Evolutionary conservation across 2,888 invertebrate genomes (phyloP).

Genomic region (Metalampra italica): DNA sequence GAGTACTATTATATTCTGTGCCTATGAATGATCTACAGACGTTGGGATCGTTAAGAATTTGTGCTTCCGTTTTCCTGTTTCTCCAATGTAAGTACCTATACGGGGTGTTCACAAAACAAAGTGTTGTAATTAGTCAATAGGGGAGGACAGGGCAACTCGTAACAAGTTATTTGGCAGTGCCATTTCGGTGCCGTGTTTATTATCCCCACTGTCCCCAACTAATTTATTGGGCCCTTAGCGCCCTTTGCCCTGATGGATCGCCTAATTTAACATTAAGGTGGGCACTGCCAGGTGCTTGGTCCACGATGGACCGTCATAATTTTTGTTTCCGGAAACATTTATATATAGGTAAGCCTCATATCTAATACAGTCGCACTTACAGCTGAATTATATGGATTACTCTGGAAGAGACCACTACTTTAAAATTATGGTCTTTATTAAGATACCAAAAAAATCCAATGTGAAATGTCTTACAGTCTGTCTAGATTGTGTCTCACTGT

Average conservation of each 20-base stretch:
- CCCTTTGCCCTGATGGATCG: constrained; percentile 68
- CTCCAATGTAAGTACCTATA: constrained; percentile 1
- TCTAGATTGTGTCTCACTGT: no score
- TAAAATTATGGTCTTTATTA: no score
- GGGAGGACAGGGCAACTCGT: constrained; percentile 55
- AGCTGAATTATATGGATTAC: no score
- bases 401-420: no score
- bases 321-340: constrained; percentile 27
- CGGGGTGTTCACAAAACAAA: constrained; percentile 49
- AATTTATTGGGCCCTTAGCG: constrained; percentile 72
- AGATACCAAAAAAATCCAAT: no score
- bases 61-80: not conserved
- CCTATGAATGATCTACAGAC: no score
- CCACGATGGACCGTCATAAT: constrained; percentile 36
- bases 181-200: constrained; percentile 67
- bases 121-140: constrained; percentile 69
- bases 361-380: not conserved
- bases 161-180: constrained; percentile 69
- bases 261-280: constrained; percentile 74
- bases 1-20: no score
- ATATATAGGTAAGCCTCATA: constrained; percentile 11
- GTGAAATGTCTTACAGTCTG: no score
- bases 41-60: no score
- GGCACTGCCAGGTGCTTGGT: constrained; percentile 28
- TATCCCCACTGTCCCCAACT: constrained; percentile 72